Evolutionary conservation across 1,140 invertebrate species (phyloP).

Genomic region (Hyphantria cunea): DNA sequence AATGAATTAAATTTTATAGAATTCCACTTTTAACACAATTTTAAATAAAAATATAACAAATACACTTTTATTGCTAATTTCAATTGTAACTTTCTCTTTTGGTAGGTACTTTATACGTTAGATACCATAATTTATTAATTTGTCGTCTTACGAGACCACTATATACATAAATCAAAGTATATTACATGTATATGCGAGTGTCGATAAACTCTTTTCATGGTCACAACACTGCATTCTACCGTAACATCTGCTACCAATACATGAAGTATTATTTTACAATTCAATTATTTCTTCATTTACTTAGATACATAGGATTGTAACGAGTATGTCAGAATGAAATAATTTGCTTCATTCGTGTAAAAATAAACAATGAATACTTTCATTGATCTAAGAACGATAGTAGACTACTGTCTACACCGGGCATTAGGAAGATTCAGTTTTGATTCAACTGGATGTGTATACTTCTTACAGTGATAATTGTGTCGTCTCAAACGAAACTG

Average conservation of each 20-base stretch:
- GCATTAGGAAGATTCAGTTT: too few species aligned
- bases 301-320: conserved; percentile 18
- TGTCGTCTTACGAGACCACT: conserved; percentile 16
- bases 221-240: conserved; percentile 1
- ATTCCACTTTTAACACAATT: conserved; percentile 5
- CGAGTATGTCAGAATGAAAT: neutral
- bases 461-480: too few species aligned
- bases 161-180: conserved; percentile 23
- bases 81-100: conserved; percentile 6
- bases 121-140: conserved; percentile 12
- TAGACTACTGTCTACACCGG: too few species aligned
- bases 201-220: conserved; percentile 8
- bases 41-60: conserved; percentile 12
- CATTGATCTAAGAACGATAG: too few species aligned
- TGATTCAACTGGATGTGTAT: too few species aligned
- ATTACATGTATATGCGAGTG: conserved; percentile 26
- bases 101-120: neutral
- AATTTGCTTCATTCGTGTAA: too few species aligned
- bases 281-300: conserved; percentile 22
- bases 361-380: too few species aligned
- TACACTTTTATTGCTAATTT: conserved; percentile 24
- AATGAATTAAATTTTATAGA: neutral
- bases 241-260: conserved; percentile 18
- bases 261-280: conserved; percentile 33
- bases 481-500: too few species aligned